Conservation (phyloP, 2,113 vertebrate species). For the Haemorhous mexicanus region DNA sequence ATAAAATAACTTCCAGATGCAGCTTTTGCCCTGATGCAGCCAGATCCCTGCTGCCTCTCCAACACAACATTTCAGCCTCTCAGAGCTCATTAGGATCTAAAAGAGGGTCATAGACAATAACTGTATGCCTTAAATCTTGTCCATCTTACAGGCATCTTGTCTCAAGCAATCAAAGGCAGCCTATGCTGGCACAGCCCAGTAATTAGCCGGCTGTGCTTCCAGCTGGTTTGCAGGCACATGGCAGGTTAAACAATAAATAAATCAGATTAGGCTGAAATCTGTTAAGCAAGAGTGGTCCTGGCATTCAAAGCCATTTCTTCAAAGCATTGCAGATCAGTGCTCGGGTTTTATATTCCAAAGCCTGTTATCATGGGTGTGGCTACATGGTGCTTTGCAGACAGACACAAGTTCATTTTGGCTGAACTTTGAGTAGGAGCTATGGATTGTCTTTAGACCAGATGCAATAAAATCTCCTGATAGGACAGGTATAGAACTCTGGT, state of each 20-base stretch:
- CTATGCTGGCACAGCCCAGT: constrained; percentile 19
- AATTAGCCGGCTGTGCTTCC: constrained; percentile 59
- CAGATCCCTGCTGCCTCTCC: constrained; percentile 32
- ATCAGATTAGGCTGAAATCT: constrained; percentile 59
- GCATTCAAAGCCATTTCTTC: constrained; percentile 55
- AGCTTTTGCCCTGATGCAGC: constrained; percentile 24
- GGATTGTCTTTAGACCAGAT: constrained; percentile 2
- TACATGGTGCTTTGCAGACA: constrained; percentile 31
- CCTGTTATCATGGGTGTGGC: constrained; percentile 48
- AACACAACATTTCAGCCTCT: constrained; percentile 36
- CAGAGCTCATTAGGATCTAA: constrained; percentile 42
- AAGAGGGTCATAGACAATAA: constrained; percentile 45
- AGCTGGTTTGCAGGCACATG: constrained; percentile 65
- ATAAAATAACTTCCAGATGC: constrained; percentile 59
- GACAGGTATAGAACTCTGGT: not conserved
- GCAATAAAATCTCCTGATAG: not conserved
- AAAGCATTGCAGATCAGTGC: constrained; percentile 31
- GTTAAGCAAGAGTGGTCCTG: constrained; percentile 51
- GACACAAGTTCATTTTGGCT: constrained; percentile 27
- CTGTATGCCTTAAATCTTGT: constrained; percentile 49
- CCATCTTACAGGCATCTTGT: constrained; percentile 35
- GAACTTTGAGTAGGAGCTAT: not conserved
- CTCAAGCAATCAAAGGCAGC: constrained; percentile 58
- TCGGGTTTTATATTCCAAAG: constrained; percentile 46
- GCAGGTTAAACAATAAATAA: constrained; percentile 68